Evolutionary conservation across 1,140 invertebrate genomes (phyloP), one percentile per base, ranked within the genome.

Genomic region (Danaus plexippus): DNA sequence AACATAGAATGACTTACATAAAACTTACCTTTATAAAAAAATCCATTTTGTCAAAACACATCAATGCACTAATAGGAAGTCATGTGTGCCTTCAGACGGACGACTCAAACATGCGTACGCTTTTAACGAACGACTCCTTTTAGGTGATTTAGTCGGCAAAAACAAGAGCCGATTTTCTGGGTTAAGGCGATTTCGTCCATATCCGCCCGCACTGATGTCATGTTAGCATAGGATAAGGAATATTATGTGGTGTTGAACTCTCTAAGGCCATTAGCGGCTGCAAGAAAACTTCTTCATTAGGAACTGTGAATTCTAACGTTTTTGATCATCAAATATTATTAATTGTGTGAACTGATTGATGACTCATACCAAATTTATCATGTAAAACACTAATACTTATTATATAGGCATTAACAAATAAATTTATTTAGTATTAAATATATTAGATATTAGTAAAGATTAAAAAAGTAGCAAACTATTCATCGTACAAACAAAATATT

Each of bases 141-240:
- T 73, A 69, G 66, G 69, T 55, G 63, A 66, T 61, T 71, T 59
- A 58, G 47, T 43, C 49, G 47, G 57, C 54, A 57, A 55, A 53
- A 59, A 58, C 53, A 44, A 58, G 65, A 53, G 59, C 57, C 57
- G 64, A 61, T 49, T 51, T 68, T 67, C 73, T 82, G 77, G 79
- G 77, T 79, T 76, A 80, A 74, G 75, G 73, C 71, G 73, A 77
- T 75, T 78, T 75, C 69, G 66, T 67, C 79, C 74, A 73, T 80
- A 77, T 82, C 73, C 72, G 76, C 64, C 57, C 9, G 18, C 50
- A 58, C 61, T 83, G 80, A 83, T 79, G 80, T 83, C 80, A 83
- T 75, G 59, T 64, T 69, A 67, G 59, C 45, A 67, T 59, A 72
- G 71, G 73, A 76, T 77, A 79, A 76, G 64, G 65, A 72, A 71